Evolutionary conservation across 2,888 invertebrate species (phyloP).

Genomic region (Leptinotarsa tumamoca): DNA sequence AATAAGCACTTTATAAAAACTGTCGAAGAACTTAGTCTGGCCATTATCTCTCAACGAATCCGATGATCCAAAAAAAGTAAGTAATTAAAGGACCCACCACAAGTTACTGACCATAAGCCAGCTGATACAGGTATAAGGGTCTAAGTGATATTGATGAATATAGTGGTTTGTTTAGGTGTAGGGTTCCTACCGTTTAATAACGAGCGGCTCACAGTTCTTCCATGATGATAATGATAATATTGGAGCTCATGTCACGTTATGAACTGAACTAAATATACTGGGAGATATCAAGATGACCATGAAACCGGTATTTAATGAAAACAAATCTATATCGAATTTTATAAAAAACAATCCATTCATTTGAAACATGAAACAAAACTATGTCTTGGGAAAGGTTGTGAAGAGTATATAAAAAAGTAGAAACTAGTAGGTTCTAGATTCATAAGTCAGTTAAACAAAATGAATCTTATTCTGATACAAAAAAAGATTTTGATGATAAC

Average conservation of each 20-base stretch:
- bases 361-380: no score
- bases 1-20: constrained; percentile 27
- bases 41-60: constrained; percentile 28
- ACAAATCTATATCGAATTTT: no score
- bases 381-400: no score
- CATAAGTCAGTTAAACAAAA: no score
- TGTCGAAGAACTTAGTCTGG: constrained; percentile 21
- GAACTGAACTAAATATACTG: no score
- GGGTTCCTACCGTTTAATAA: neutral
- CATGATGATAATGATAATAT: neutral
- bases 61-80: constrained; percentile 13
- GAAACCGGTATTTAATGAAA: neutral
- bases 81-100: constrained; percentile 23
- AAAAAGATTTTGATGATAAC: no score
- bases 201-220: neutral
- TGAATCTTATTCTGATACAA: no score
- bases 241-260: no score
- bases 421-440: no score
- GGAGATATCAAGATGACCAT: no score
- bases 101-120: constrained; percentile 12
- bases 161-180: constrained; percentile 2
- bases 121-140: constrained; percentile 22
- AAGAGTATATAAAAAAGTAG: no score
- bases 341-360: no score
- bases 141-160: constrained; percentile 13